Conservation (phyloP, 1,140 invertebrate species). For the Zaprionus taronus region DNA sequence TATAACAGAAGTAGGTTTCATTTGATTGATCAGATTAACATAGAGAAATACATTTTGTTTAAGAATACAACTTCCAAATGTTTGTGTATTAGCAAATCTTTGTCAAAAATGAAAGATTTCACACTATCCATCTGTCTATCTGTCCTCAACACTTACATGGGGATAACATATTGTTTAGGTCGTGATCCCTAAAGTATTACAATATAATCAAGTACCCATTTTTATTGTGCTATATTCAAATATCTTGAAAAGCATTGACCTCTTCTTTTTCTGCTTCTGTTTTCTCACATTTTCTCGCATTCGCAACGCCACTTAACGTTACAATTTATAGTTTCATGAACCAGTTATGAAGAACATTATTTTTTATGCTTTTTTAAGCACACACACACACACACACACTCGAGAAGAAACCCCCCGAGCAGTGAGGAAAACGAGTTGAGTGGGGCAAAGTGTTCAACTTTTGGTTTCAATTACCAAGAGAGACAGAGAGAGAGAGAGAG, state of each 20-base stretch:
- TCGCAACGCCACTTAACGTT: conserved; percentile 8
- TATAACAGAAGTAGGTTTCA: too few species aligned
- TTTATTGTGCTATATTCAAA: background rate
- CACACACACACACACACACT: background rate
- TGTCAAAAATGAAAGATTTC: too few species aligned
- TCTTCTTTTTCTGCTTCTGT: background rate
- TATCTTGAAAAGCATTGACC: background rate
- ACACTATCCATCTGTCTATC: too few species aligned
- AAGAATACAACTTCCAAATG: too few species aligned
- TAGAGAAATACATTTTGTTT: too few species aligned
- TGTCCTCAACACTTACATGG: too few species aligned
- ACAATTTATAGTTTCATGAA: conserved; percentile 12
- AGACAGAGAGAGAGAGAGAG: background rate
- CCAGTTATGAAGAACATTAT: conserved; percentile 9
- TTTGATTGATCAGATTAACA: too few species aligned
- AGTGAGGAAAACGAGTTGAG: background rate
- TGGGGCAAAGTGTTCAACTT: conserved; percentile 4
- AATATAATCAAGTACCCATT: background rate
- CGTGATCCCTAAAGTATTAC: too few species aligned
- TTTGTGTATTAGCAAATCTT: too few species aligned
- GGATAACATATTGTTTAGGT: too few species aligned
- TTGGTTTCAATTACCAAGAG: conserved; percentile 3
- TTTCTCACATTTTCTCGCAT: conserved; percentile 4
- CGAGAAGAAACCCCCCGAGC: background rate
- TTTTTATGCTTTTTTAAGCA: conserved; percentile 3